phyloP scores from a whole-genome alignment of 2,113 vertebrate species.

The Cyprinodon tularosa region DNA sequence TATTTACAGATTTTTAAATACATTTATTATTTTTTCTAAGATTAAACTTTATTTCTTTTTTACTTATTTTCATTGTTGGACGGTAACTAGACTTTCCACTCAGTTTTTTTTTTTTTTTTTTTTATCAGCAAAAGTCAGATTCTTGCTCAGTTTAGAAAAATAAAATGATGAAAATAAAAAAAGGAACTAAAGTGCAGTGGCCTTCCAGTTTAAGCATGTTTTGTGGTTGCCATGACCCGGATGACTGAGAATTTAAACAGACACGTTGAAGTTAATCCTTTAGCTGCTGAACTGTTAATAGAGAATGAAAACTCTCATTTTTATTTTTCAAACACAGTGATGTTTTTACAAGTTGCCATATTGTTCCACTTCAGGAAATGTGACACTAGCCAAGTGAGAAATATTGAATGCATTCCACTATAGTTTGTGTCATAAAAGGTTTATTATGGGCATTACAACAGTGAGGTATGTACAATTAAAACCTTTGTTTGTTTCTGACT shows the following conservation, averaged over 20 bases:
- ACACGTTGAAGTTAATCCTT: constrained; percentile 7
- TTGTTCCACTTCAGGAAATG: constrained; percentile 4
- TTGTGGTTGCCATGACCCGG: too few relatives aligned
- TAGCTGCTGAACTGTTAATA: constrained; percentile 12
- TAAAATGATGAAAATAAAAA: too few relatives aligned
- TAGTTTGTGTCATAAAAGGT: not conserved
- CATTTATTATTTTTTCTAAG: too few relatives aligned
- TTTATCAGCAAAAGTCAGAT: too few relatives aligned
- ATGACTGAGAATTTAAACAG: too few relatives aligned
- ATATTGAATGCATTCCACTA: not conserved
- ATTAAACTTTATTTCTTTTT: too few relatives aligned
- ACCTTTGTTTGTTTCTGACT: not conserved
- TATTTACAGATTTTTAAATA: too few relatives aligned
- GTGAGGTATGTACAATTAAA: not conserved
- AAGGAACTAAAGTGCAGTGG: too few relatives aligned
- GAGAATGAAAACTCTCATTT: constrained; percentile 6
- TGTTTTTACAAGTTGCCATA: not conserved
- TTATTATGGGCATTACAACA: not conserved
- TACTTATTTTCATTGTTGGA: too few relatives aligned
- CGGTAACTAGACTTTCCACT: too few relatives aligned
- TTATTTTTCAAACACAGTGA: constrained; percentile 12
- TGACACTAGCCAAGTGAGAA: constrained; percentile 12
- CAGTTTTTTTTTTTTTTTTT: too few relatives aligned
- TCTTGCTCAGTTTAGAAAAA: too few relatives aligned
- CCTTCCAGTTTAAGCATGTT: not conserved